Conservation (phyloP, 1,140 invertebrate species). For the Drosophila pectinifera region DNA sequence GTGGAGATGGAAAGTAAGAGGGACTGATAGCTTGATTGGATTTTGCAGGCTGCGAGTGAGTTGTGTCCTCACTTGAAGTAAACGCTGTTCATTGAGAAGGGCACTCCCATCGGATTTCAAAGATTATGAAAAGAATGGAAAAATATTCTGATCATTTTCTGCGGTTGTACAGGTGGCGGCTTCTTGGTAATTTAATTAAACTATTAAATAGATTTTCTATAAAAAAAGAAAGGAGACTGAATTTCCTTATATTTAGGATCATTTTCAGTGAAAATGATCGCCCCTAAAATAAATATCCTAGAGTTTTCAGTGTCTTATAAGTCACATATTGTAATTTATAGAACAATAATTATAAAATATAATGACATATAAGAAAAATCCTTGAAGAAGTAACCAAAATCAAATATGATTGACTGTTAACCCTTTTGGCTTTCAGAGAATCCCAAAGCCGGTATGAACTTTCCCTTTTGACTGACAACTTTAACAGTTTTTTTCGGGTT, state of each 20-base stretch:
- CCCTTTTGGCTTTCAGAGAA: background rate
- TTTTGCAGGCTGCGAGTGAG: conserved; percentile 41
- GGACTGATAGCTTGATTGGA: conserved; percentile 57
- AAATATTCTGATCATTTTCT: background rate
- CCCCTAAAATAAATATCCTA: background rate
- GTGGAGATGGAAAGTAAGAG: conserved; percentile 14
- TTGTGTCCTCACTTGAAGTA: background rate
- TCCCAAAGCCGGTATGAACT: background rate
- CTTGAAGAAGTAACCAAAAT: background rate
- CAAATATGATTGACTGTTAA: background rate
- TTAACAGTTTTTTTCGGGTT: conserved; percentile 15
- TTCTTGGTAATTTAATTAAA: background rate
- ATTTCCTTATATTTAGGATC: background rate
- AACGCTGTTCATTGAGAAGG: conserved; percentile 4
- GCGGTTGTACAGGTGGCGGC: background rate
- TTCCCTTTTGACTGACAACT: background rate
- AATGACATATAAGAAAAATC: background rate
- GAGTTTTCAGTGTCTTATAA: background rate
- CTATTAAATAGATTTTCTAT: too few relatives aligned
- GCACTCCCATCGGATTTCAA: conserved; percentile 5
- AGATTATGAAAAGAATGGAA: background rate
- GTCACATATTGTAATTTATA: background rate
- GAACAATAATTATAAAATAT: too few relatives aligned
- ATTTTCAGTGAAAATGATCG: background rate
- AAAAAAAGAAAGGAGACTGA: background rate